These are phyloP conservation scores for Drosophila ercepeae DNA, from an alignment of 1,140 invertebrate species.

Conservation along the genomic window DNA sequence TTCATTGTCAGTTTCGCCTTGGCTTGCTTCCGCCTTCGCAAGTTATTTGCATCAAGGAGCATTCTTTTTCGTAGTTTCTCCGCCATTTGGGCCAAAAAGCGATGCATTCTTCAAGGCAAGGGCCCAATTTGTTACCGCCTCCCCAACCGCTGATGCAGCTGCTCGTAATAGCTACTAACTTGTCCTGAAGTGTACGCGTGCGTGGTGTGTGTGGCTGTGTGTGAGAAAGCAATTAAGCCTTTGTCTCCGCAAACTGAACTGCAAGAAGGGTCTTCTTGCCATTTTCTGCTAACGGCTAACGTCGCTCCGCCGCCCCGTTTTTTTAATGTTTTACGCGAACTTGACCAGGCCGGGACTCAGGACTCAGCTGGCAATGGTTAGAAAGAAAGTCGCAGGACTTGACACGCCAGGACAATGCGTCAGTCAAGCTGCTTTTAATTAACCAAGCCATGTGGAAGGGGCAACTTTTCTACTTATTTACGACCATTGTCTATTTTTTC, in stretches of 20 bases:
- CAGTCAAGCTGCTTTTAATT: slow-evolving; percentile 69
- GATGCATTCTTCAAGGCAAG: slow-evolving; percentile 66
- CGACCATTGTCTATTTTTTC: slow-evolving; percentile 62
- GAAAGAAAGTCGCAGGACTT: slow-evolving; percentile 30
- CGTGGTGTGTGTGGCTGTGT: slow-evolving; percentile 29
- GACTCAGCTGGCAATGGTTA: slow-evolving; percentile 23
- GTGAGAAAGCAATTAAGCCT: slow-evolving; percentile 61
- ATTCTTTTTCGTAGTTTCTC: slow-evolving; percentile 33
- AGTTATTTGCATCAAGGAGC: slow-evolving; percentile 47
- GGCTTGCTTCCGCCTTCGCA: slow-evolving; percentile 60
- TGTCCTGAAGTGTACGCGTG: slow-evolving; percentile 21
- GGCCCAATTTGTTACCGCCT: slow-evolving; percentile 61
- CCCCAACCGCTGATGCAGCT: slow-evolving; percentile 43
- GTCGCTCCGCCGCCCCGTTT: not conserved
- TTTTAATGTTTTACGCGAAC: slow-evolving; percentile 48
- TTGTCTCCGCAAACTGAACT: slow-evolving; percentile 50
- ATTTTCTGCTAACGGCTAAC: not conserved
- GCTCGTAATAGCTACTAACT: slow-evolving; percentile 68
- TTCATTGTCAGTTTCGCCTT: slow-evolving; percentile 57
- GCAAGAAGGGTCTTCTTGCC: slow-evolving; percentile 8
- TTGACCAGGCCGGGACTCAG: slow-evolving; percentile 46
- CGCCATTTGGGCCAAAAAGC: slow-evolving; percentile 47
- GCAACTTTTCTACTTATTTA: slow-evolving; percentile 43
- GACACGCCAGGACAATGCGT: slow-evolving; percentile 51
- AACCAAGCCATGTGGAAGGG: slow-evolving; percentile 32